phyloP scores from a whole-genome alignment of 2,797 vertebrate species.

The Galago senegalensis region DNA sequence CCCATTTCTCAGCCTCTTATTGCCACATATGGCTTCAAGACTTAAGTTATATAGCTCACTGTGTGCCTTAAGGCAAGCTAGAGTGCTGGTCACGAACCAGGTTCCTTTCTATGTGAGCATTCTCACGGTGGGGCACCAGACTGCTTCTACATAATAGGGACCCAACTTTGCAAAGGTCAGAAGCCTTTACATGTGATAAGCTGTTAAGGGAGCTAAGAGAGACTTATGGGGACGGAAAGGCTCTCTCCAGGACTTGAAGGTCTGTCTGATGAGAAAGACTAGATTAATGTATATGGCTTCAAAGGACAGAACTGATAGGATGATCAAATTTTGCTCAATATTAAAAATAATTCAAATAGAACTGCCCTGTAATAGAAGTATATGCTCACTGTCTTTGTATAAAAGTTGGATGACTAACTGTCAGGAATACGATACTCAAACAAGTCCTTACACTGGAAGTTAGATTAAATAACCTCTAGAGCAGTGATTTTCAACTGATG shows the following conservation, averaged over 20 bases:
- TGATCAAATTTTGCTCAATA: slow-evolving; percentile 51
- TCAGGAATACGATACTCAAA: not conserved
- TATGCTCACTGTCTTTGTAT: not conserved
- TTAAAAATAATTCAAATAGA: slow-evolving; percentile 42
- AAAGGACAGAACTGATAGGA: not conserved
- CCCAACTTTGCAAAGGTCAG: not conserved
- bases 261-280: slow-evolving; percentile 18
- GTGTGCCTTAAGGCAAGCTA: not conserved
- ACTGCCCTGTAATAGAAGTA: not conserved
- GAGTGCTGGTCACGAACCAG: not conserved
- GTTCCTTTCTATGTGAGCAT: not conserved
- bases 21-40: not conserved
- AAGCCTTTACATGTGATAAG: not conserved
- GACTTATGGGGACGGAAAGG: not conserved
- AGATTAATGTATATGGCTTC: slow-evolving; percentile 26
- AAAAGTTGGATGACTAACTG: not conserved
- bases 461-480: not conserved
- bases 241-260: not conserved
- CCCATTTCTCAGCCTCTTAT: slow-evolving; percentile 17
- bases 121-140: not conserved
- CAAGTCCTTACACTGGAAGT: not conserved
- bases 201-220: not conserved
- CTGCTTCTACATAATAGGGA: not conserved
- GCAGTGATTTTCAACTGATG: not conserved
- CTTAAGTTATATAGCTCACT: not conserved